These are phyloP conservation scores for Frankliniella intonsa DNA, from an alignment of 2,888 invertebrate species.

Conservation along the genomic window DNA sequence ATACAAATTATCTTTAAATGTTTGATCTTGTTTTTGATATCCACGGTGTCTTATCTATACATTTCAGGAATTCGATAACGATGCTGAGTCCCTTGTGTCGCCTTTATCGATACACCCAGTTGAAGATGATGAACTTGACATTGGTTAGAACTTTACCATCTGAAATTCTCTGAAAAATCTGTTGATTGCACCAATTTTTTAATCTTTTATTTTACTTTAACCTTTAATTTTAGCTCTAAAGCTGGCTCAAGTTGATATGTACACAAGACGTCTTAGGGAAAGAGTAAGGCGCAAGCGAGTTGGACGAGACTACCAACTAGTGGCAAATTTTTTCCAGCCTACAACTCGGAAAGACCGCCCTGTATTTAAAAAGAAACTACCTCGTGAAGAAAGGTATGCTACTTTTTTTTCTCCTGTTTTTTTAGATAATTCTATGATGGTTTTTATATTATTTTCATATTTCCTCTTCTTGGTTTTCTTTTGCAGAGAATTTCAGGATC, in stretches of 20 bases:
- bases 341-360: constrained; percentile 54
- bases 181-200: background rate
- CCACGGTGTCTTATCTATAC: background rate
- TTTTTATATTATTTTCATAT: constrained; percentile 31
- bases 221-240: constrained; percentile 62
- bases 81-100: constrained; percentile 86
- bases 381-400: constrained; percentile 72
- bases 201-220: constrained; percentile 15
- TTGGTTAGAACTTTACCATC: constrained; percentile 51
- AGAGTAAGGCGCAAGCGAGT: constrained; percentile 83
- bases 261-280: constrained; percentile 75
- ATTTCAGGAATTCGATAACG: constrained; percentile 80
- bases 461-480: constrained; percentile 26
- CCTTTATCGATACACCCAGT: constrained; percentile 70
- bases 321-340: constrained; percentile 72
- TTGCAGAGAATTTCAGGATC: constrained; percentile 71
- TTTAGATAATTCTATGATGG: constrained; percentile 28
- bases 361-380: constrained; percentile 55
- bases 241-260: constrained; percentile 88
- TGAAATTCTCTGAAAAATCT: background rate
- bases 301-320: constrained; percentile 84
- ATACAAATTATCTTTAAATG: background rate
- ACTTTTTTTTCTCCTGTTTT: constrained; percentile 27
- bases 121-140: constrained; percentile 86
- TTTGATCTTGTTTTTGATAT: background rate